Percentiles rank a stretch among this genome's conserved stretches.
These are phyloP conservation scores for Copidosoma floridanum DNA, from an alignment of 1,140 invertebrate species.

Conservation along the genomic window DNA sequence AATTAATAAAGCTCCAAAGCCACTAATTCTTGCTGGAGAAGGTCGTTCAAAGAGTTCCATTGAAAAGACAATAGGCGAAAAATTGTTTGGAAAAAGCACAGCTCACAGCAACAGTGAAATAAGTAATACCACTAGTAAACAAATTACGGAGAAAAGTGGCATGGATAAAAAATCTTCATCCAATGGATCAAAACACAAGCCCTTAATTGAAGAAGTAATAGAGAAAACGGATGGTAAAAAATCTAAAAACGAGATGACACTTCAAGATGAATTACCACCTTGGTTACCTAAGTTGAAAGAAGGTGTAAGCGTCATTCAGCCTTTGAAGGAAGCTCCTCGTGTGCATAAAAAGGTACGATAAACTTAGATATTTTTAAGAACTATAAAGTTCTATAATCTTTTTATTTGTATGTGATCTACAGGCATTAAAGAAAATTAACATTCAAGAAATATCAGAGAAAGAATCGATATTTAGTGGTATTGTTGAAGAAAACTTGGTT, in stretches of 20 bases:
- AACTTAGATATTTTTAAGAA: too few relatives aligned
- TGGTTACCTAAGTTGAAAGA: constrained; percentile 52
- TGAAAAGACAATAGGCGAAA: constrained; percentile 34
- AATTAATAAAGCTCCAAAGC: constrained; percentile 48
- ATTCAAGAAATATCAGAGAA: constrained; percentile 52
- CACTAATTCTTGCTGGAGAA: constrained; percentile 15
- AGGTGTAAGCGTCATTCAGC: constrained; percentile 57
- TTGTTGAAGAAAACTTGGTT: background rate
- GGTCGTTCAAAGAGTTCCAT: constrained; percentile 7
- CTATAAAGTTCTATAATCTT: too few relatives aligned
- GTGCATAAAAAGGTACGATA: too few relatives aligned
- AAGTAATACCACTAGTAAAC: too few relatives aligned
- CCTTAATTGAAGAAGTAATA: background rate
- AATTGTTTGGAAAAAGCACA: constrained; percentile 31
- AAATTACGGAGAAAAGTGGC: too few relatives aligned
- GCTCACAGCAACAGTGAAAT: too few relatives aligned
- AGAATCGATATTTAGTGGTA: constrained; percentile 20
- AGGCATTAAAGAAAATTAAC: constrained; percentile 58
- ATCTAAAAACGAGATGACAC: background rate
- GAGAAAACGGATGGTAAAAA: background rate
- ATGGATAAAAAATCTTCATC: too few relatives aligned
- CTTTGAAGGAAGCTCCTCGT: constrained; percentile 64
- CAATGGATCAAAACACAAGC: background rate
- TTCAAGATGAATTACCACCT: constrained; percentile 41
- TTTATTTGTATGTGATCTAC: too few relatives aligned